Evolutionary conservation across 2,888 invertebrate genomes (phyloP).

Genomic region (Microplitis deprimator): DNA sequence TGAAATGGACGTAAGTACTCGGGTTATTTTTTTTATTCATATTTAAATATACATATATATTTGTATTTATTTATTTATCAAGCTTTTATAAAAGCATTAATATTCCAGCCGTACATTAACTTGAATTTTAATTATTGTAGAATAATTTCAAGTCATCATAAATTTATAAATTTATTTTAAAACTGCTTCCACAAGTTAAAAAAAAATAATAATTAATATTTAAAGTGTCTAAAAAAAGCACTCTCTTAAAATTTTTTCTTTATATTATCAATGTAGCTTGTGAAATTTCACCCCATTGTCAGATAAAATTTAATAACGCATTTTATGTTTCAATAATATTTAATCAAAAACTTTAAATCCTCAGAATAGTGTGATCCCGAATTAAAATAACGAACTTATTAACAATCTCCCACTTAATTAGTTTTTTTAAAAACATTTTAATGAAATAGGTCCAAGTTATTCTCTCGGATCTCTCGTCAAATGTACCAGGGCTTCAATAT

Average conservation of each 20-base stretch:
- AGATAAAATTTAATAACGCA: background rate
- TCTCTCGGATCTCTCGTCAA: slow-evolving; percentile 54
- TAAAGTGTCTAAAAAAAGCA: background rate
- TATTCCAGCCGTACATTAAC: too few species aligned
- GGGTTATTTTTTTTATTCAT: background rate
- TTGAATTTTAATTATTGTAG: too few species aligned
- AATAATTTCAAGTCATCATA: too few species aligned
- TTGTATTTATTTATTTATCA: too few species aligned
- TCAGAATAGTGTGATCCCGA: background rate
- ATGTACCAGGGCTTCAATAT: slow-evolving; percentile 55
- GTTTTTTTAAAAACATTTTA: too few species aligned
- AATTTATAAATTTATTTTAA: too few species aligned
- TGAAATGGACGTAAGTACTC: background rate
- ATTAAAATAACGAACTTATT: background rate
- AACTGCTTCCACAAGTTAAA: background rate
- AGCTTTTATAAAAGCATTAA: too few species aligned
- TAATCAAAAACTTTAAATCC: background rate
- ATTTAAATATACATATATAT: background rate
- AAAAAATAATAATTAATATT: background rate
- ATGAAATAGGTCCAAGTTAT: slow-evolving; percentile 50
- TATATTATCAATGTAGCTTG: background rate
- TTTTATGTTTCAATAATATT: background rate
- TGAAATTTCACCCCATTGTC: background rate
- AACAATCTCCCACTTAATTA: background rate
- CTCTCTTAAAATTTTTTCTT: too few species aligned